A percentile compares a stretch with the other conserved stretches of the same genome.
Conservation (phyloP, 2,888 invertebrate genomes). For the Chirona hameri region DNA sequence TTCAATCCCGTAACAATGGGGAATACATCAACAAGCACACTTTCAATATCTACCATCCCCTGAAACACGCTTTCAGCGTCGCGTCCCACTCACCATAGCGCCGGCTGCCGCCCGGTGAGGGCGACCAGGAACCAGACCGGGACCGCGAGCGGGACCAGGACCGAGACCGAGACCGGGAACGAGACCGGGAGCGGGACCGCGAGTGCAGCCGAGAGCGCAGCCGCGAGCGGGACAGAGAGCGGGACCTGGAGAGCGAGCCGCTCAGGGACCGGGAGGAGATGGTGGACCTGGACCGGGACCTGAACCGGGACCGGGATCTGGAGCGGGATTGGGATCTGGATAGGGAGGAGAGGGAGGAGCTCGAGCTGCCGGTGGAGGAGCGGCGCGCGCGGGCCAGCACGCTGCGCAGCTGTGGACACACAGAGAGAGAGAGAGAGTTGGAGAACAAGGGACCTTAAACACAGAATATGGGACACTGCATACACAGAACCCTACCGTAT, state of each 20-base stretch:
- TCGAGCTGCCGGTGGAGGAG: not conserved
- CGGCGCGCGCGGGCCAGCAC: not conserved
- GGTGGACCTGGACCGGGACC: not conserved
- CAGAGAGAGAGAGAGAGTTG: too few relatives aligned
- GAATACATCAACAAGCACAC: too few relatives aligned
- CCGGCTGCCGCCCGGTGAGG: not conserved
- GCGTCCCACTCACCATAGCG: not conserved
- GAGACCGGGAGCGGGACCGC: not conserved
- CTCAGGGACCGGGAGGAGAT: not conserved
- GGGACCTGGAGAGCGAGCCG: not conserved
- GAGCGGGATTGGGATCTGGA: not conserved
- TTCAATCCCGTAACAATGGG: too few relatives aligned
- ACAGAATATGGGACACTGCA: too few relatives aligned
- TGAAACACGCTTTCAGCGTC: too few relatives aligned
- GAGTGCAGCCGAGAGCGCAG: not conserved
- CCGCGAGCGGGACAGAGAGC: not conserved
- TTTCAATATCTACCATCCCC: too few relatives aligned
- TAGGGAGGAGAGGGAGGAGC: not conserved
- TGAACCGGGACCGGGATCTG: too few relatives aligned
- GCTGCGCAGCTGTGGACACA: constrained; percentile 3
- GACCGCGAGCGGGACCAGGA: too few relatives aligned
- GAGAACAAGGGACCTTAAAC: too few relatives aligned
- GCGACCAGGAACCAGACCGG: too few relatives aligned
- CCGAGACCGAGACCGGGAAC: not conserved
- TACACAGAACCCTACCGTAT: too few relatives aligned